Evolutionary conservation across 2,888 invertebrate genomes (phyloP).

Genomic region (Caenorhabditis sp.): DNA sequence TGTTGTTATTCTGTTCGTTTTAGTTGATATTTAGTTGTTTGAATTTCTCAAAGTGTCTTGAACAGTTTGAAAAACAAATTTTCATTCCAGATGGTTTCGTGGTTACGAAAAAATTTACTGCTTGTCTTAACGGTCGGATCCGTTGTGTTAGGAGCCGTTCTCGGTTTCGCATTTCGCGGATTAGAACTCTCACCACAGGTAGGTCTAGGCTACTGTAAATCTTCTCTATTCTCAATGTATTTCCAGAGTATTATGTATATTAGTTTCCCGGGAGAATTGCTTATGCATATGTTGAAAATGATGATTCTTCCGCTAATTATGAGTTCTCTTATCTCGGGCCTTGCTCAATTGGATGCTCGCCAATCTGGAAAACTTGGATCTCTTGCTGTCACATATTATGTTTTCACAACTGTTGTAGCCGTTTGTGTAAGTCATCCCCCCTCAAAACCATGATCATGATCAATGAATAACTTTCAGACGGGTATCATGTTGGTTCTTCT

Average conservation of each 20-base stretch:
- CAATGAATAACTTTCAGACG: slow-evolving; percentile 46
- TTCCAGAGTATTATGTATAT: slow-evolving; percentile 75
- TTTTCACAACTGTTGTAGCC: slow-evolving; percentile 78
- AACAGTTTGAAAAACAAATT: neutral
- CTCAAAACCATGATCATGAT: neutral
- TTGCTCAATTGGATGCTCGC: slow-evolving; percentile 78
- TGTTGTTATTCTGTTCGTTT: neutral
- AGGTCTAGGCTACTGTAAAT: neutral
- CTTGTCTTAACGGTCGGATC: slow-evolving; percentile 76
- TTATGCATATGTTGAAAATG: slow-evolving; percentile 79
- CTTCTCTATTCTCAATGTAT: neutral
- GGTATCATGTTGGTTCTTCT: slow-evolving; percentile 77
- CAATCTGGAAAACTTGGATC: slow-evolving; percentile 78
- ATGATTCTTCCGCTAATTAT: slow-evolving; percentile 79
- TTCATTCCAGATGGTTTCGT: slow-evolving; percentile 60
- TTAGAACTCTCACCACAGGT: slow-evolving; percentile 58
- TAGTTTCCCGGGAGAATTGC: slow-evolving; percentile 78
- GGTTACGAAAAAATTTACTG: slow-evolving; percentile 75
- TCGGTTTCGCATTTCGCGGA: slow-evolving; percentile 75
- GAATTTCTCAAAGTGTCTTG: neutral
- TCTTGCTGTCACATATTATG: slow-evolving; percentile 77
- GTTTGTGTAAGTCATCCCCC: slow-evolving; percentile 73
- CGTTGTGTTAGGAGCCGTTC: slow-evolving; percentile 76
- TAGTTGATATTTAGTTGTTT: slow-evolving; percentile 11
- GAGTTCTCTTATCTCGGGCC: slow-evolving; percentile 77